Base-by-base conservation (phyloP, 2,113 vertebrate genomes). In the Callopanchax toddi region DNA sequence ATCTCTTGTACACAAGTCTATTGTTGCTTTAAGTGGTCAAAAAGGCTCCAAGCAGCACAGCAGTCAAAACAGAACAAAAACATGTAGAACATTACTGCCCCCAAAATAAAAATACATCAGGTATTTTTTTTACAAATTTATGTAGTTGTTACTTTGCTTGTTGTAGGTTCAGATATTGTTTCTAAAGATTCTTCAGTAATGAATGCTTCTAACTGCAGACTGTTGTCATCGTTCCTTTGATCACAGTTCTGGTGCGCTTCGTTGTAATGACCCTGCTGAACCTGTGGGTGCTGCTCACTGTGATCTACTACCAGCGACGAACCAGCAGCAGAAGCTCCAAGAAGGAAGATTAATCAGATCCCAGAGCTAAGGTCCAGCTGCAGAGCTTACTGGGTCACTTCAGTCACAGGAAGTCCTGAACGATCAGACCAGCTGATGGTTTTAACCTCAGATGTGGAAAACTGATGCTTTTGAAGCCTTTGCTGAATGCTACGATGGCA, bases 201-300 rank as follows among this genome's bases (percentile, higher is more conserved):
- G n/a, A n/a, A n/a, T n/a, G n/a, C n/a, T n/a, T n/a, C n/a, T n/a
- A 37, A 13, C 9, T 36, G 2, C 51, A 20, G 25, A 3, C 12
- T 2, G 3, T 37, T 21, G 7, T 3, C 8, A 3, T 36, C 15
- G 11, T 60, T 16, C 16, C 52, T 44, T 67, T 65, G 73, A 22
- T 13, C 75, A 18, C 87, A 99, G 97, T 98, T 87, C 90, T 98
- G 63, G 73, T 89, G 60, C 93, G 95, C 37, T 99, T 96, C 67
- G 74, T 95, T 32, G 70, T 70, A 74, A 94, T 95, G 93, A 78
- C 94, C 12, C 58, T 90, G 78, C 89, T 99, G 79, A 99, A 99
- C 57, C 21, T 92, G 32, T 98, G 95, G 95, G 95, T 99, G 58
- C 92, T 93, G 23, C 81, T 89, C 42, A 94, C 94, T 3, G 79